Conservation (phyloP, 2,888 invertebrate species). For the Eupithecia tripunctaria region DNA sequence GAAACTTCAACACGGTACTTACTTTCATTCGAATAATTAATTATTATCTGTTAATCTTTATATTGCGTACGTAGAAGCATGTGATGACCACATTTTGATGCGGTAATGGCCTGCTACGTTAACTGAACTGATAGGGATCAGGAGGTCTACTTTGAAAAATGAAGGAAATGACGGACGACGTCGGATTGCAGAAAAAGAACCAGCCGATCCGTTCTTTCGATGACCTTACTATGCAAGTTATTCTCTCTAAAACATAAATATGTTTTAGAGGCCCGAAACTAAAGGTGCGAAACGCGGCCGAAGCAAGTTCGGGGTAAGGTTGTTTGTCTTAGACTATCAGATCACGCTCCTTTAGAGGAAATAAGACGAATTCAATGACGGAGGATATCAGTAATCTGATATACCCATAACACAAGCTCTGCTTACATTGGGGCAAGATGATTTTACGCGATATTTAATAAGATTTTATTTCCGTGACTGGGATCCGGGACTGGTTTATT, state of each 20-base stretch:
- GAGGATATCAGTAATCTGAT: background rate
- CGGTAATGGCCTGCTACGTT: background rate
- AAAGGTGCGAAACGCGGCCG: no score
- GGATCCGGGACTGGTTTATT: slow-evolving; percentile 34
- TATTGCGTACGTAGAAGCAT: background rate
- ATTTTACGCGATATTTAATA: background rate
- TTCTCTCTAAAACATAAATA: no score
- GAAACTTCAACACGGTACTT: background rate
- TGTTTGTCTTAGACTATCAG: background rate
- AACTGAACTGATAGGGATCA: background rate
- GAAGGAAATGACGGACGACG: no score
- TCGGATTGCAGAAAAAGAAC: no score
- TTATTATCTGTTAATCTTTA: slow-evolving; percentile 3
- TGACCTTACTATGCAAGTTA: no score
- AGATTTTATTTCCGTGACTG: slow-evolving; percentile 42
- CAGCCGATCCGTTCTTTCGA: no score
- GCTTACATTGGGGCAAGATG: background rate
- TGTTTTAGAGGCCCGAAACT: no score
- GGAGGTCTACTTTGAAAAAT: no score
- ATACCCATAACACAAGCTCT: background rate
- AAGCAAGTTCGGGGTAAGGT: no score
- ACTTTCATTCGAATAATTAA: background rate
- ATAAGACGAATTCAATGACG: background rate
- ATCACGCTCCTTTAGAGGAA: background rate
- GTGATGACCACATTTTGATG: background rate